phyloP scores from a whole-genome alignment of 35 echinoderm and acorn worm genomes.

The Stichopus chloronotus region DNA sequence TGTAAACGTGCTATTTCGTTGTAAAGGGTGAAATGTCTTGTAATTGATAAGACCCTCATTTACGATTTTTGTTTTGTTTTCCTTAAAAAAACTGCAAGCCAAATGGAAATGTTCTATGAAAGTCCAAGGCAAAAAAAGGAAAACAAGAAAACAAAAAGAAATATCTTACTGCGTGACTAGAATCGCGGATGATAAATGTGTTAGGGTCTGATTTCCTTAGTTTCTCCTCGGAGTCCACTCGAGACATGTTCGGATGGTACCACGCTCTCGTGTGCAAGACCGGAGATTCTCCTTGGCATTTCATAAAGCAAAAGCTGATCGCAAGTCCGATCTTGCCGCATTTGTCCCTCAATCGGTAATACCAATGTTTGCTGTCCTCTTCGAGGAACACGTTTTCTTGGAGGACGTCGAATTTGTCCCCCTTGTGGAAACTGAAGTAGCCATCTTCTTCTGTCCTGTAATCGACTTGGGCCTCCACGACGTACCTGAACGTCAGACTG shows the following conservation, averaged over 20 bases:
- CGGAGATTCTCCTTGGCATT: conserved; percentile 7
- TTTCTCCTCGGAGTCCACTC: background rate
- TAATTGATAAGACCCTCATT: no score
- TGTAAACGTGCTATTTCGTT: no score
- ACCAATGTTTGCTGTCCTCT: background rate
- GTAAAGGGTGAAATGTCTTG: no score
- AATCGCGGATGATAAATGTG: conserved; percentile 2
- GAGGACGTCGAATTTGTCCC: conserved; percentile 39
- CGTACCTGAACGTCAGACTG: conserved; percentile 17
- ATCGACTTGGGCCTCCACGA: conserved; percentile 1
- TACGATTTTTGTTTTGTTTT: no score
- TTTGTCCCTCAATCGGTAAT: conserved; percentile 1
- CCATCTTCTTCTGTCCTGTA: background rate
- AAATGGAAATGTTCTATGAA: no score
- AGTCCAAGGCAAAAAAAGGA: no score
- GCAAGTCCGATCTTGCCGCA: conserved; percentile 5
- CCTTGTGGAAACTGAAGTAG: background rate
- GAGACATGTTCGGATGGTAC: conserved; percentile 15
- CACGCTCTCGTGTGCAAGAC: background rate
- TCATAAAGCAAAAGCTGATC: background rate
- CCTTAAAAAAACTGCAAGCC: no score
- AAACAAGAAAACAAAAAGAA: background rate
- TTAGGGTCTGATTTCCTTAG: background rate
- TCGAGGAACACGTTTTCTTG: background rate
- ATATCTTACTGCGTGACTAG: background rate